Evolutionary conservation across 2,888 invertebrate species (phyloP), one percentile per base, ranked within the genome.

Genomic region (Scaptomyza caliginosa): DNA sequence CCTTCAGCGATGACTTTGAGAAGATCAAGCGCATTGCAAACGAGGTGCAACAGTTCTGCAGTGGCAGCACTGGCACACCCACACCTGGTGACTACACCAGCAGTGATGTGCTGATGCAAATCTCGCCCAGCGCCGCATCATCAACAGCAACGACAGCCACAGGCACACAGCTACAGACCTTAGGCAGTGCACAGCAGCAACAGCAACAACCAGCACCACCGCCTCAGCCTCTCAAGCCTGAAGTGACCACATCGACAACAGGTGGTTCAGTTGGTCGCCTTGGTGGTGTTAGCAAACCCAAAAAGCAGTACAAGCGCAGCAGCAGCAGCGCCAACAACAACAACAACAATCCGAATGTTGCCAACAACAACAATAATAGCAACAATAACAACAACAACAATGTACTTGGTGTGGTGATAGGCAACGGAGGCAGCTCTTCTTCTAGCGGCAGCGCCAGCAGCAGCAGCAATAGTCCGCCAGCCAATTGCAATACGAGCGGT

Each of bases 21-120:
- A 96, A 96, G 88, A 92, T 96, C 63, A 96, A 96, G 89, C 93
- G 95, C 82, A 96, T 96, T 91, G 96, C 96, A 28, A 95, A 95
- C 79, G 96, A 96, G 89, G 95, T 96, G 24, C 94, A 95, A 90
- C 94, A 96, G 80, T 94, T 93, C 91, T 94, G 96, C 92, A 92
- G 93, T 64, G 75, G 39, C 5, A 60, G 77, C 39, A 39, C 86
- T 16, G 69, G 68, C 16, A 78, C 89, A 5, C 83, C 89, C 3
- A 76, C 86, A 4, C 90, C 93, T 75, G 89, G 88, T 5, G 91
- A 91, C 21, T 89, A 89, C 3, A 38, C 50, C 21, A 52, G 59
- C 46, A 46, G 23, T n/a, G 90, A 89, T 60, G 88, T 91, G n/a
- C 87, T 91, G 28, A 90, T 91, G 91, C 91, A 91, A 76, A 89